Conservation (phyloP, 2,797 vertebrate genomes). For the Hippopotamyrus pictus region DNA sequence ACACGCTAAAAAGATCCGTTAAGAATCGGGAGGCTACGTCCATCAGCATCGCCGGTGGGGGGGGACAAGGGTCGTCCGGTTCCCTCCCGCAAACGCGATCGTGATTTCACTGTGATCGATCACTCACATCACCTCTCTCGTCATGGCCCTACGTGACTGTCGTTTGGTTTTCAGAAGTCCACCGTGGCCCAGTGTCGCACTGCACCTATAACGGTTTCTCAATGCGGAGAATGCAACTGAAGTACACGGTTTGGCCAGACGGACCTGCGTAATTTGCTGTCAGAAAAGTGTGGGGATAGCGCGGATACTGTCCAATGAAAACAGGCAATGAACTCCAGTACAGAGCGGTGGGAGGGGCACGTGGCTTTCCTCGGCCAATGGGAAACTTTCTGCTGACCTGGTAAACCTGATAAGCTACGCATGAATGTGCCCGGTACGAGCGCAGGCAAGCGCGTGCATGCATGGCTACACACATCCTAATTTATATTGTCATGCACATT, state of each 20-base stretch:
- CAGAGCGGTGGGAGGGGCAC: background rate
- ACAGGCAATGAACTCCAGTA: background rate
- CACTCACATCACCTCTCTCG: background rate
- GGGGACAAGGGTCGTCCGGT: background rate
- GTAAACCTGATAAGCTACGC: background rate
- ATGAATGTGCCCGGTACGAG: background rate
- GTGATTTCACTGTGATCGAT: background rate
- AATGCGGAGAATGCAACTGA: background rate
- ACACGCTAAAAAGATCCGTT: background rate
- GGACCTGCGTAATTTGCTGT: constrained; percentile 16
- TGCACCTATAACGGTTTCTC: background rate
- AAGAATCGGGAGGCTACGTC: background rate
- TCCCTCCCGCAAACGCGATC: background rate
- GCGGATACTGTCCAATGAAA: constrained; percentile 7
- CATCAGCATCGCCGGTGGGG: background rate
- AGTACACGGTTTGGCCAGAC: background rate
- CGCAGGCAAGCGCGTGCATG: background rate
- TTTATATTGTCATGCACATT: background rate
- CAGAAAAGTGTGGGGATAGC: background rate
- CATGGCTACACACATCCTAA: background rate
- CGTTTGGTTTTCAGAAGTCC: background rate
- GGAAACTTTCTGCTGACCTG: background rate
- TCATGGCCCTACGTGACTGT: background rate
- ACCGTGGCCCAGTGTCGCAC: background rate
- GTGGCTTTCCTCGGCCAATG: background rate